Evolutionary conservation across 2,797 vertebrate species (phyloP).

Genomic region (Naso thynnoides): DNA sequence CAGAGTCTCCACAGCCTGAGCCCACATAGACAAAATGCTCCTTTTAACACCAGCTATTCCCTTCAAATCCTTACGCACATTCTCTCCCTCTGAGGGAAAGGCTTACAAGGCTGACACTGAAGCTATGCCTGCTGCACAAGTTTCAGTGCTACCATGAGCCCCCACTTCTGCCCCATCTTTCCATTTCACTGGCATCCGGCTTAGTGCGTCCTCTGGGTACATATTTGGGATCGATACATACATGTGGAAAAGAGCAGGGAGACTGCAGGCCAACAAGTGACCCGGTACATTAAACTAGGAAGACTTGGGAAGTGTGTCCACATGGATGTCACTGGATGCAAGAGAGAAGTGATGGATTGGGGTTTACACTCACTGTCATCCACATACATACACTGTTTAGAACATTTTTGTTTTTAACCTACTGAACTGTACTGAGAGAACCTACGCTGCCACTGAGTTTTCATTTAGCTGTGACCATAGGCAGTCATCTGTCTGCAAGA

Average conservation of each 20-base stretch:
- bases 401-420: neutral
- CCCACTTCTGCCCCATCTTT: slow-evolving; percentile 25
- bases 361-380: neutral
- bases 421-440: slow-evolving; percentile 7
- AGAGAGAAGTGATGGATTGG: slow-evolving; percentile 16
- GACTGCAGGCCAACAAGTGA: slow-evolving; percentile 41
- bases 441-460: slow-evolving; percentile 33
- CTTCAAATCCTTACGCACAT: slow-evolving; percentile 18
- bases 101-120: slow-evolving; percentile 22
- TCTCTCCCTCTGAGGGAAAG: slow-evolving; percentile 27
- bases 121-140: slow-evolving; percentile 4
- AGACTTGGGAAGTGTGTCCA: slow-evolving; percentile 2
- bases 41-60: slow-evolving; percentile 25
- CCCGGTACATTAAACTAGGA: slow-evolving; percentile 36
- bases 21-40: slow-evolving; percentile 41
- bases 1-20: slow-evolving; percentile 15
- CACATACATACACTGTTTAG: neutral
- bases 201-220: slow-evolving; percentile 35
- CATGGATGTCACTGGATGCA: slow-evolving; percentile 11
- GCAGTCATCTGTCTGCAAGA: slow-evolving; percentile 73
- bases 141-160: slow-evolving; percentile 10
- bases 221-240: slow-evolving; percentile 55
- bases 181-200: slow-evolving; percentile 35
- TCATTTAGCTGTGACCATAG: slow-evolving; percentile 72
- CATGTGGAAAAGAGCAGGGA: slow-evolving; percentile 37